These are phyloP conservation scores for Allygus modestus DNA, from an alignment of 2,888 invertebrate species.

Conservation along the genomic window DNA sequence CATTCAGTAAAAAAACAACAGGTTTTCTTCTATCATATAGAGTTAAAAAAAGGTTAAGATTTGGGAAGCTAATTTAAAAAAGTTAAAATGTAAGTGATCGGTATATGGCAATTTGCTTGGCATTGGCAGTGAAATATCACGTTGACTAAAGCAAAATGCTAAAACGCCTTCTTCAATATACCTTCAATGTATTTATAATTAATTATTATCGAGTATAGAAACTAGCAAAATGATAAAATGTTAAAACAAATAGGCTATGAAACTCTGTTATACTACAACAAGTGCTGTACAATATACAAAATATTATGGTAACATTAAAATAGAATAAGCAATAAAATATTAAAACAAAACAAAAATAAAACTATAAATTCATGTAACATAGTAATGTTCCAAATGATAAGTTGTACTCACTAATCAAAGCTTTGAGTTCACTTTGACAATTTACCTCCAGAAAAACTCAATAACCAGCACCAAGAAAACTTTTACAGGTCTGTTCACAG, in stretches of 20 bases:
- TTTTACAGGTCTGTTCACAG: too few relatives aligned
- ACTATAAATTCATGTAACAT: not conserved
- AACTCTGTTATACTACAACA: not conserved
- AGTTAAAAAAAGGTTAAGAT: too few relatives aligned
- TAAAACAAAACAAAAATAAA: slow-evolving; percentile 16
- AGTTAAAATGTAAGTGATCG: too few relatives aligned
- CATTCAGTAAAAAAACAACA: too few relatives aligned
- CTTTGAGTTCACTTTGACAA: too few relatives aligned
- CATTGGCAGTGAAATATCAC: not conserved
- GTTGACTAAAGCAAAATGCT: not conserved
- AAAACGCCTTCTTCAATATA: not conserved
- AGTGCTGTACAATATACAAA: not conserved
- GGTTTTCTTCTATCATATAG: too few relatives aligned
- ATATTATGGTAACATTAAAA: not conserved
- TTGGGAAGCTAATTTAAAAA: too few relatives aligned
- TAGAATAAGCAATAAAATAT: not conserved
- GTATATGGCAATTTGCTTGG: not conserved
- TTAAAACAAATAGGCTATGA: not conserved
- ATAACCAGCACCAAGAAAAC: too few relatives aligned
- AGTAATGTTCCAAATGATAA: too few relatives aligned
- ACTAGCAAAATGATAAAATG: too few relatives aligned
- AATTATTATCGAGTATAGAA: not conserved
- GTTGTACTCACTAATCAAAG: too few relatives aligned
- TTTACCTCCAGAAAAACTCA: too few relatives aligned
- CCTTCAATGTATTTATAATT: not conserved